Evolutionary conservation across 2,888 invertebrate species (phyloP).

Genomic region (Bombylius major): DNA sequence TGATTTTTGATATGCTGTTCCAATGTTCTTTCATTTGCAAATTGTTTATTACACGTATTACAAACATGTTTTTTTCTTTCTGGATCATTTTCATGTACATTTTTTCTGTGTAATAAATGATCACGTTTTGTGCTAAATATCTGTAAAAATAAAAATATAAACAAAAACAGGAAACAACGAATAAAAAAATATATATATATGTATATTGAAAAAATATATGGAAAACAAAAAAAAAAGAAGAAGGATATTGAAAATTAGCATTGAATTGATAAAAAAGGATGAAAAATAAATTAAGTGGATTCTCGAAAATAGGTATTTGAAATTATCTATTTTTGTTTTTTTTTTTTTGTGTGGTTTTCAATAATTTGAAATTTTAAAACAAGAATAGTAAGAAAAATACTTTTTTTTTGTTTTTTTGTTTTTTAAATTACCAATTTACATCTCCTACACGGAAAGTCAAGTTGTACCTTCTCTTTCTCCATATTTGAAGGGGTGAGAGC

Average conservation of each 20-base stretch:
- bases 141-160: slow-evolving; percentile 13
- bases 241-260: no score
- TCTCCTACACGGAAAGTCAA: neutral
- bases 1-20: slow-evolving; percentile 34
- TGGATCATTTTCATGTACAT: slow-evolving; percentile 22
- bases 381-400: no score
- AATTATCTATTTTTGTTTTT: neutral
- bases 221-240: no score
- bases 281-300: no score
- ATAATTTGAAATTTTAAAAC: no score
- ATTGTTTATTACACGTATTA: slow-evolving; percentile 30
- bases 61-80: slow-evolving; percentile 18
- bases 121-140: slow-evolving; percentile 33
- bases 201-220: no score
- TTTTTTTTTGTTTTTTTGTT: no score
- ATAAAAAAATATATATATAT: neutral
- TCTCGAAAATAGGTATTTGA: neutral
- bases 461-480: neutral
- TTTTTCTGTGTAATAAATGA: slow-evolving; percentile 32
- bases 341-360: no score
- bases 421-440: neutral
- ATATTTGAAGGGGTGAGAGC: neutral
- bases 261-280: no score
- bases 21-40: slow-evolving; percentile 31
- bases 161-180: neutral